These are phyloP conservation scores for Cetonia aurata DNA, from an alignment of 2,888 invertebrate species.

Conservation along the genomic window DNA sequence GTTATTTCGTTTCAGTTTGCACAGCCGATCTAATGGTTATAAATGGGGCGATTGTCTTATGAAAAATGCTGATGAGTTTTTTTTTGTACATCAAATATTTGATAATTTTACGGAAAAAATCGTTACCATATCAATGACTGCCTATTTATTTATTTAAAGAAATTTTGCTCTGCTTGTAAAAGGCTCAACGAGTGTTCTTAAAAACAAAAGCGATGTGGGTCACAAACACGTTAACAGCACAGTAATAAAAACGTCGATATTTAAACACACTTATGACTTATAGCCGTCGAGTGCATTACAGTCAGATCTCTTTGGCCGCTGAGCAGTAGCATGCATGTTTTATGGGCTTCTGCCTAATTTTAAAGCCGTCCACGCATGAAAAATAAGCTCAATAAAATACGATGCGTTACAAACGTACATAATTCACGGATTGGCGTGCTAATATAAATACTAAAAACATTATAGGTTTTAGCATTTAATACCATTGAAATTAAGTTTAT, in stretches of 20 bases:
- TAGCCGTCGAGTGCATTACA: not conserved
- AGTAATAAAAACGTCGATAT: conserved; percentile 9
- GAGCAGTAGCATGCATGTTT: conserved; percentile 1
- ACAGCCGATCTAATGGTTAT: too few relatives aligned
- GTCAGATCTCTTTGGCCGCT: not conserved
- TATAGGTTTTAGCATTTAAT: too few relatives aligned
- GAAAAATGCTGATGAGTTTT: too few relatives aligned
- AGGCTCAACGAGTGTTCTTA: not conserved
- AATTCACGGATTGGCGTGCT: too few relatives aligned
- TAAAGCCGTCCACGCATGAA: conserved; percentile 2
- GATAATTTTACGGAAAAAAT: too few relatives aligned
- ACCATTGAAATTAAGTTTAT: too few relatives aligned
- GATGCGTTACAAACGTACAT: not conserved
- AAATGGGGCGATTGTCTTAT: too few relatives aligned
- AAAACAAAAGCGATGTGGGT: not conserved
- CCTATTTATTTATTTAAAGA: too few relatives aligned
- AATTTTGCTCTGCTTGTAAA: not conserved
- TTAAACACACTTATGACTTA: conserved; percentile 9
- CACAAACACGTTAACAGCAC: not conserved
- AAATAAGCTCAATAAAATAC: conserved; percentile 9
- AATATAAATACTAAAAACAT: too few relatives aligned
- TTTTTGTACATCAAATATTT: too few relatives aligned
- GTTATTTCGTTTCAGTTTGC: too few relatives aligned
- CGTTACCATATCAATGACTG: too few relatives aligned
- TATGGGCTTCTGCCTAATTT: conserved; percentile 16